Conservation (phyloP, 2,888 invertebrate genomes). For the Plagodis pulveraria region DNA sequence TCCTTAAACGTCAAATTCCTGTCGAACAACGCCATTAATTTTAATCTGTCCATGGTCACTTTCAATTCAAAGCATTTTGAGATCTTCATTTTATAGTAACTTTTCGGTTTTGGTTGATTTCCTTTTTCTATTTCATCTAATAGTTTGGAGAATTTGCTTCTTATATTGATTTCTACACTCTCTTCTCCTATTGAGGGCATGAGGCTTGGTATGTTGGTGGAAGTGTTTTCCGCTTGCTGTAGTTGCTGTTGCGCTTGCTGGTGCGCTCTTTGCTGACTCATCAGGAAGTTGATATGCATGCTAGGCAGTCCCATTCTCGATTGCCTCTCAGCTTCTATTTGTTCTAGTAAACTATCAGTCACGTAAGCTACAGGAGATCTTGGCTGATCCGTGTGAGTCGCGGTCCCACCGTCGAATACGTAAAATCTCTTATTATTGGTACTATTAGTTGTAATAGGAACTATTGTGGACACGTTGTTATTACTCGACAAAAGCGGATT, state of each 20-base stretch:
- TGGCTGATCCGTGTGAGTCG: constrained; percentile 67
- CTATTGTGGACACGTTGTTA: constrained; percentile 74
- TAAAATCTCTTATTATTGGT: constrained; percentile 73
- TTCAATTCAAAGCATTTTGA: constrained; percentile 88
- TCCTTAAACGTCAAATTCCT: constrained; percentile 94
- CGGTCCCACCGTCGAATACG: constrained; percentile 77
- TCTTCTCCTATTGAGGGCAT: constrained; percentile 84
- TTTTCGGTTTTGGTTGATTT: constrained; percentile 82
- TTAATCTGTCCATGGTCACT: constrained; percentile 96
- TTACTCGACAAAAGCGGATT: constrained; percentile 78
- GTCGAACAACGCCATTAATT: constrained; percentile 96
- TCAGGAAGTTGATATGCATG: constrained; percentile 78
- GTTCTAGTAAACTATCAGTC: constrained; percentile 77
- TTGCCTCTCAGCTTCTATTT: constrained; percentile 78
- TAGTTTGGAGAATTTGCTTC: constrained; percentile 83
- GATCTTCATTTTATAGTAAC: constrained; percentile 91
- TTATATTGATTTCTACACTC: constrained; percentile 80
- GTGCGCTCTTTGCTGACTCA: constrained; percentile 72
- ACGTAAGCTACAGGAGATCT: constrained; percentile 78
- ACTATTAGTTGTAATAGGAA: constrained; percentile 74
- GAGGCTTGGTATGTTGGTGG: constrained; percentile 68
- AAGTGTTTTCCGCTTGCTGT: constrained; percentile 58
- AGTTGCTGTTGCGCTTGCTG: constrained; percentile 51
- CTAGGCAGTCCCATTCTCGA: constrained; percentile 79
- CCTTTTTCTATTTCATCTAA: constrained; percentile 83